Percentiles rank a stretch among this genome's conserved stretches.
Evolutionary conservation across 1,140 invertebrate genomes (phyloP).

Genomic region (Vanessa tameamea): DNA sequence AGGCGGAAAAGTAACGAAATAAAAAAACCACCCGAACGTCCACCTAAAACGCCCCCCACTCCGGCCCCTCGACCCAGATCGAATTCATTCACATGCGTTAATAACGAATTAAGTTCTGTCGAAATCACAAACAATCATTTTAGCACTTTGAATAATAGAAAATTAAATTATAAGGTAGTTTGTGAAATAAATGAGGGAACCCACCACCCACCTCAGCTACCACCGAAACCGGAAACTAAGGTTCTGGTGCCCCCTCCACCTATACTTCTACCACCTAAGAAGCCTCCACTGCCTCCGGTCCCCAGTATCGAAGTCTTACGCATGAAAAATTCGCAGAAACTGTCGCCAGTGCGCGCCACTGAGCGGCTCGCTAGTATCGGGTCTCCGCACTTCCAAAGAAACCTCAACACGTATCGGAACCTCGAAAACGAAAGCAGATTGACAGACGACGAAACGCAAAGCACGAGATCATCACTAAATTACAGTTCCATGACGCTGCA

Average conservation of each 20-base stretch:
- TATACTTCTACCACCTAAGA: constrained; percentile 83
- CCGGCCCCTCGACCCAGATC: constrained; percentile 80
- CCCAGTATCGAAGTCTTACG: constrained; percentile 82
- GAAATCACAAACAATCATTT: constrained; percentile 74
- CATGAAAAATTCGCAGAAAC: constrained; percentile 75
- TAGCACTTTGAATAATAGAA: constrained; percentile 75
- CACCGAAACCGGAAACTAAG: constrained; percentile 78
- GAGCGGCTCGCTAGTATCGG: constrained; percentile 82
- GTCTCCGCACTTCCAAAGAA: constrained; percentile 82
- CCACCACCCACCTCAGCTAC: constrained; percentile 75
- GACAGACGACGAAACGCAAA: constrained; percentile 57
- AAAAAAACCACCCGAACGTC: constrained; percentile 80
- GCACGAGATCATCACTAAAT: constrained; percentile 70
- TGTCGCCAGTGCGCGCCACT: constrained; percentile 63
- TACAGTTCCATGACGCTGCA: constrained; percentile 76
- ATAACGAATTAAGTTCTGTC: constrained; percentile 71
- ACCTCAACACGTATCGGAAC: constrained; percentile 79
- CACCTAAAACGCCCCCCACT: constrained; percentile 82
- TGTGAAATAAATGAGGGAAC: constrained; percentile 69
- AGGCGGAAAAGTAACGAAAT: constrained; percentile 80
- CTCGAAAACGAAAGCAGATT: constrained; percentile 75
- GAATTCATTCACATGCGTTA: constrained; percentile 78
- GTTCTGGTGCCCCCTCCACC: constrained; percentile 82
- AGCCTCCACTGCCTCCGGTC: constrained; percentile 86
- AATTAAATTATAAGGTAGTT: constrained; percentile 74